Percentiles rank a stretch among this genome's conserved stretches.
These are phyloP conservation scores for Smithornis capensis DNA, from an alignment of 2,113 vertebrate genomes.

Conservation along the genomic window DNA sequence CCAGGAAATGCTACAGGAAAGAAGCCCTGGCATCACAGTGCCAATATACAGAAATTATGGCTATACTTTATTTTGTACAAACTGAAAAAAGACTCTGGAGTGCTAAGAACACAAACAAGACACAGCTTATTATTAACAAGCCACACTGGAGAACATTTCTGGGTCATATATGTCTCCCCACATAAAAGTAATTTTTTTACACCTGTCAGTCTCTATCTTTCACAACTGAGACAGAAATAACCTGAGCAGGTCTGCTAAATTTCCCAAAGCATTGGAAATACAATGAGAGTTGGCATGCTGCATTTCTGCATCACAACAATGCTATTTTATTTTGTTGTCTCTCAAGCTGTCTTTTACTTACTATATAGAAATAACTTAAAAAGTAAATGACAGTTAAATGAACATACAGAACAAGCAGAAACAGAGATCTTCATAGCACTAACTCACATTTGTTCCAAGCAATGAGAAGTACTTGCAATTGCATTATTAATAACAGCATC, in stretches of 20 bases:
- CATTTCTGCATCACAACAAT: background rate
- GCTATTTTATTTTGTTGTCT: background rate
- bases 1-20: background rate
- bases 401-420: background rate
- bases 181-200: background rate
- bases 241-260: background rate
- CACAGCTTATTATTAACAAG: background rate
- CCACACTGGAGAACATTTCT: background rate
- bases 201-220: background rate
- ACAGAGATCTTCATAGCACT: background rate
- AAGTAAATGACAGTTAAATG: background rate
- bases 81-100: background rate
- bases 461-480: background rate
- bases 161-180: background rate
- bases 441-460: background rate
- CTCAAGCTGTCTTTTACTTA: background rate
- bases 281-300: background rate
- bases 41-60: background rate
- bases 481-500: background rate
- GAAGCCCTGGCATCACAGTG: background rate
- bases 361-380: background rate
- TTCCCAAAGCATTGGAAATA: background rate
- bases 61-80: background rate
- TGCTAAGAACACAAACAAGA: background rate
- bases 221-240: background rate